Evolutionary conservation across 2,888 invertebrate species (phyloP).

Genomic region (Oxycera nigricornis): DNA sequence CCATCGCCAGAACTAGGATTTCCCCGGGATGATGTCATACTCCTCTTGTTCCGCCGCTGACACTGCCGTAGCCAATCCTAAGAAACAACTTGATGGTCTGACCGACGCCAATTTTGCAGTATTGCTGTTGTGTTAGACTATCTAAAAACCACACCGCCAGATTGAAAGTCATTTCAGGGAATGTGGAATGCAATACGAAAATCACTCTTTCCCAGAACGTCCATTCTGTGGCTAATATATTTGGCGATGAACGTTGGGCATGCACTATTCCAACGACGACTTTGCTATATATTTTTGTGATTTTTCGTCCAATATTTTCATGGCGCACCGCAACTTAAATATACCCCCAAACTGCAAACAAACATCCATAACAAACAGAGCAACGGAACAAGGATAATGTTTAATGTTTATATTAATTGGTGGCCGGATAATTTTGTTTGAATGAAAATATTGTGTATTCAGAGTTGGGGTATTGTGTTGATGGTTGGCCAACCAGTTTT

Average conservation of each 20-base stretch:
- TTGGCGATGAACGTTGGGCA: constrained; percentile 9
- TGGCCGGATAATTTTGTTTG: constrained; percentile 35
- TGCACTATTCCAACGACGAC: background rate
- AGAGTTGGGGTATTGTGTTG: background rate
- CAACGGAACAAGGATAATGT: constrained; percentile 18
- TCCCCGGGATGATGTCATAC: background rate
- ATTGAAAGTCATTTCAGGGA: background rate
- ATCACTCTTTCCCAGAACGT: constrained; percentile 16
- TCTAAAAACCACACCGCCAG: background rate
- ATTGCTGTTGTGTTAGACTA: background rate
- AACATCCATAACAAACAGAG: no score
- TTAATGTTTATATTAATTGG: constrained; percentile 36
- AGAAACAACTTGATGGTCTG: constrained; percentile 10
- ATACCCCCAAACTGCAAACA: background rate
- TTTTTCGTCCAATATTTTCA: constrained; percentile 1
- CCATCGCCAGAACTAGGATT: background rate
- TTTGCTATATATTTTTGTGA: background rate
- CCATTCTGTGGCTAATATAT: constrained; percentile 29
- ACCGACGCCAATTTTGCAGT: constrained; percentile 33
- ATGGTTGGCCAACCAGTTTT: constrained; percentile 9
- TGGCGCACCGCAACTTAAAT: background rate
- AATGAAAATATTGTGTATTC: constrained; percentile 23
- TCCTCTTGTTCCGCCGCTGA: background rate
- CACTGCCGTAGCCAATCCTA: constrained; percentile 27
- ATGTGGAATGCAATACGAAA: constrained; percentile 17